A percentile compares a stretch with the other conserved stretches of the same genome.
Conservation (phyloP, 1,140 invertebrate genomes). For the Atopsyche davidsoni region DNA sequence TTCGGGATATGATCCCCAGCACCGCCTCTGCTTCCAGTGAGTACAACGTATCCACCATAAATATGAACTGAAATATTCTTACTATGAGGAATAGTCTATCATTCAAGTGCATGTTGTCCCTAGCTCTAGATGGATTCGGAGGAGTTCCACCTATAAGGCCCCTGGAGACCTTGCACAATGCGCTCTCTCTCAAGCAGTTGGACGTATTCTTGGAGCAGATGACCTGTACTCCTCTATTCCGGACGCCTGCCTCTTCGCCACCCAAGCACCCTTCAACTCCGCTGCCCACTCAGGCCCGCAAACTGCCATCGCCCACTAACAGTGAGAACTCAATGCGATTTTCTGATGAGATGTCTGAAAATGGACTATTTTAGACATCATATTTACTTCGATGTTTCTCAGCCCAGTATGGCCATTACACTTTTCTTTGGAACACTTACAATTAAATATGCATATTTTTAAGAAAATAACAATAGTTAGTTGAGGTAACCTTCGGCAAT, state of each 20-base stretch:
- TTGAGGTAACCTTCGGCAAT: no score
- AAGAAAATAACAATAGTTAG: no score
- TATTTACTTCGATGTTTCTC: background rate
- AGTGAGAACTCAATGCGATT: constrained; percentile 35
- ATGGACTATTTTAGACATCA: no score
- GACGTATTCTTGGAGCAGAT: constrained; percentile 82
- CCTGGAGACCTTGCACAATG: constrained; percentile 93
- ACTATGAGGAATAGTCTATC: no score
- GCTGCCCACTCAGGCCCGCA: constrained; percentile 40
- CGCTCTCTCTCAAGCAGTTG: constrained; percentile 82
- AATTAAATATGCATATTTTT: no score
- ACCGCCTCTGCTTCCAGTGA: constrained; percentile 67
- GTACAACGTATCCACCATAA: constrained; percentile 30
- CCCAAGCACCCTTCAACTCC: constrained; percentile 56
- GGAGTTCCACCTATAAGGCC: constrained; percentile 90
- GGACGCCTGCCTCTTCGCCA: constrained; percentile 65
- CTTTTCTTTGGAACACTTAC: background rate
- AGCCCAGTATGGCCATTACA: background rate
- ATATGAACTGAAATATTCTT: no score
- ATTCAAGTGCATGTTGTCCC: no score
- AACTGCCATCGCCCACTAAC: constrained; percentile 38
- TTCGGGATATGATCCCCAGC: constrained; percentile 75
- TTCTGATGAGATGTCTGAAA: no score
- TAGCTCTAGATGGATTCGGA: constrained; percentile 66
- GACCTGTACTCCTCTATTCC: constrained; percentile 61